Evolutionary conservation across 2,888 invertebrate genomes (phyloP).

Genomic region (Oegoconia quadripuncta): DNA sequence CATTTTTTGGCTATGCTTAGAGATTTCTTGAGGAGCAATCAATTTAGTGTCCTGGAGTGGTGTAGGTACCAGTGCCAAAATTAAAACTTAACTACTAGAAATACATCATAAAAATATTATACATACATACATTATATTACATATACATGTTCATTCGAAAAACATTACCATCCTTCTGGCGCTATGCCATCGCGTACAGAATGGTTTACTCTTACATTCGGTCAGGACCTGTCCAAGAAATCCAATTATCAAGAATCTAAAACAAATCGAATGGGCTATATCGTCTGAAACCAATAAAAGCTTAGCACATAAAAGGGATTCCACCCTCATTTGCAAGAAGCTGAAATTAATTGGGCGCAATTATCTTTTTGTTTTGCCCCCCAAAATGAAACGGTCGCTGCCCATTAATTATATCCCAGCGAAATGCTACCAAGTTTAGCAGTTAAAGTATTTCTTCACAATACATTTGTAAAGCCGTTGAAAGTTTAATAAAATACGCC

Average conservation of each 20-base stretch:
- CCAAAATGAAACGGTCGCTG: conserved; percentile 53
- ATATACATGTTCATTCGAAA: too few relatives aligned
- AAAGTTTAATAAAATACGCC: conserved; percentile 37
- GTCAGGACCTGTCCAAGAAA: conserved; percentile 27
- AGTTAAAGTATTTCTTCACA: conserved; percentile 33
- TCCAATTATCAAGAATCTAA: conserved; percentile 38
- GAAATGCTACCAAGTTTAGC: conserved; percentile 46
- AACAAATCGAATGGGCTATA: conserved; percentile 52
- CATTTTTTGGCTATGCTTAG: too few relatives aligned
- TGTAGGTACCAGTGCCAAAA: too few relatives aligned
- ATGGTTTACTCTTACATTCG: not conserved
- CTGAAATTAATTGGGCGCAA: conserved; percentile 69
- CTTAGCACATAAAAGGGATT: conserved; percentile 42
- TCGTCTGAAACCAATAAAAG: conserved; percentile 54
- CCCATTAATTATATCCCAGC: conserved; percentile 59
- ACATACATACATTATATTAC: too few relatives aligned
- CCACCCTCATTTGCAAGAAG: conserved; percentile 62
- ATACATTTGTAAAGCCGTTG: conserved; percentile 39
- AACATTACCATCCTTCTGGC: too few relatives aligned
- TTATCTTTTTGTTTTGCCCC: conserved; percentile 69
- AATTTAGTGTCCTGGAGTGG: too few relatives aligned
- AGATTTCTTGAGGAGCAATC: too few relatives aligned
- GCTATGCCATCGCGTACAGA: too few relatives aligned
- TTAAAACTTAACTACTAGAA: too few relatives aligned
- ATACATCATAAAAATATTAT: too few relatives aligned